Conservation (phyloP, 1,140 invertebrate species). For the Macrocentrus cingulum region DNA sequence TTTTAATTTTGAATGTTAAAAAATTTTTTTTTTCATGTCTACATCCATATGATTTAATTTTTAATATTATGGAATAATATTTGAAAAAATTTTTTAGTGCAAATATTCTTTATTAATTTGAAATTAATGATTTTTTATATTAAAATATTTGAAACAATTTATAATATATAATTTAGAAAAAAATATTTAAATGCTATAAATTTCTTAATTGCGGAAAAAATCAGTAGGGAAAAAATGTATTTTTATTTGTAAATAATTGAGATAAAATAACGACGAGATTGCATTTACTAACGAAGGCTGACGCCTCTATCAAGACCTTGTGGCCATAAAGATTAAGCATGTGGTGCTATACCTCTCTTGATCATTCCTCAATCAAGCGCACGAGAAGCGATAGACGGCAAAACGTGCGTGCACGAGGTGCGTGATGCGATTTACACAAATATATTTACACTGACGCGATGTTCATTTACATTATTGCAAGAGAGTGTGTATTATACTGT, state of each 20-base stretch:
- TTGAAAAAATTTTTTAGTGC: too few relatives aligned
- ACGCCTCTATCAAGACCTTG: conserved; percentile 28
- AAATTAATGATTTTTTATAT: too few relatives aligned
- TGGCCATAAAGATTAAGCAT: conserved; percentile 27
- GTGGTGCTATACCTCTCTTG: conserved; percentile 24
- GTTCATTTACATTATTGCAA: neutral
- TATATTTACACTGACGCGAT: neutral
- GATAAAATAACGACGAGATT: conserved; percentile 7
- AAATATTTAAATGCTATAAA: too few relatives aligned
- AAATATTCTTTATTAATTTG: too few relatives aligned
- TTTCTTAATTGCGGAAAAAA: neutral
- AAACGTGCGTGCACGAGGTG: conserved; percentile 2
- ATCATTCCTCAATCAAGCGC: conserved; percentile 14
- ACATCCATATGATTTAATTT: too few relatives aligned
- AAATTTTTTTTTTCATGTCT: too few relatives aligned
- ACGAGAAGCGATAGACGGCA: neutral
- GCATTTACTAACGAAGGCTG: conserved; percentile 28
- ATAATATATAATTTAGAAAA: too few relatives aligned
- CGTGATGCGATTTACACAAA: neutral
- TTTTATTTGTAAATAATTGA: neutral
- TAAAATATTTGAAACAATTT: too few relatives aligned
- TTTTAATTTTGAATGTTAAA: too few relatives aligned
- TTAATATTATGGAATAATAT: too few relatives aligned
- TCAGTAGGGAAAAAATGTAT: neutral
- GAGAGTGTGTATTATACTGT: too few relatives aligned